Conservation (phyloP, 2,797 vertebrate species). For the Alcedo atthis region DNA sequence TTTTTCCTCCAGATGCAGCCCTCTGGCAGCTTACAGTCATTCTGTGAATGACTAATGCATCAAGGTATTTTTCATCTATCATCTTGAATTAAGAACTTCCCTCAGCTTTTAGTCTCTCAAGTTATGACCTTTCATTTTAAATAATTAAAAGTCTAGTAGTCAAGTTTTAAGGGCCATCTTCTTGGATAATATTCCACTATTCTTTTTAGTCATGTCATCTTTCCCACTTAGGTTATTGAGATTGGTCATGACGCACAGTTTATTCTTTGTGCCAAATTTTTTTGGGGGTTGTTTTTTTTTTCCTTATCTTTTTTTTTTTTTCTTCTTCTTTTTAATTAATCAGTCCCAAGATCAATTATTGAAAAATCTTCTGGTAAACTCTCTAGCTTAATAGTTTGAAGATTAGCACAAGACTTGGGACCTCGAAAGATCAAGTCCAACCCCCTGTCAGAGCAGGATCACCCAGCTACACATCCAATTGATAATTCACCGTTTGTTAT, state of each 20-base stretch:
- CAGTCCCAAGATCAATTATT: background rate
- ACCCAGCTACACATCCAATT: background rate
- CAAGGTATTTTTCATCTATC: background rate
- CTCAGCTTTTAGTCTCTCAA: background rate
- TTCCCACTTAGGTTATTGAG: background rate
- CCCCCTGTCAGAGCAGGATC: too few species aligned
- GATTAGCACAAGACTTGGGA: background rate
- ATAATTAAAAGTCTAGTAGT: background rate
- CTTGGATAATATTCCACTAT: background rate
- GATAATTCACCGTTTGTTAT: background rate
- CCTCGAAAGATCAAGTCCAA: too few species aligned
- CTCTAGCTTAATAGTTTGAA: background rate
- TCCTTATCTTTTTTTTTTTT: background rate
- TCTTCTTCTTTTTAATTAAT: background rate
- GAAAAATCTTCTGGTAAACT: background rate
- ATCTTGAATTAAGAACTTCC: background rate
- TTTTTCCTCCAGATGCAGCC: background rate
- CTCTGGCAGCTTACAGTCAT: background rate
- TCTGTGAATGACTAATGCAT: background rate
- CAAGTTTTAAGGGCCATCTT: background rate
- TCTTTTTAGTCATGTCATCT: background rate
- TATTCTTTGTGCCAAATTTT: background rate
- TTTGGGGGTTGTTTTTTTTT: background rate
- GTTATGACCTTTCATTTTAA: background rate
- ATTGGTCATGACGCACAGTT: too few species aligned